Evolutionary conservation across 2,797 vertebrate species (phyloP).

Genomic region (Protonibea diacanthus): DNA sequence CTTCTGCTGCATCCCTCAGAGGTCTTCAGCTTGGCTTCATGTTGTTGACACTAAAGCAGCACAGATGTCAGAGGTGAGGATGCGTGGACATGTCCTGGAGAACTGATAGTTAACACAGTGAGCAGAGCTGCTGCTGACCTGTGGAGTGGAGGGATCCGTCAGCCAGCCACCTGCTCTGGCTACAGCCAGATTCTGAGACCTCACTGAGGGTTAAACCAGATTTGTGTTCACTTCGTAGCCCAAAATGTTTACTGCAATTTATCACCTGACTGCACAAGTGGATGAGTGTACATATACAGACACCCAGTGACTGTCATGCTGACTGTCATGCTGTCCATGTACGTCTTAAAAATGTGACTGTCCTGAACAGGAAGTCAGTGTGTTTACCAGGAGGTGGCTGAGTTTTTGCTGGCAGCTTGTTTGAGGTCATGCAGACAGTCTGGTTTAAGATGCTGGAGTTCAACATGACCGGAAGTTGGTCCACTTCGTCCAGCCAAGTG

Average conservation of each 20-base stretch:
- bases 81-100: neutral
- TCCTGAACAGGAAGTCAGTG: neutral
- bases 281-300: neutral
- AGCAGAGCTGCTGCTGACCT: conserved; percentile 53
- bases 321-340: neutral
- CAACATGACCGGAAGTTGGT: conserved; percentile 65
- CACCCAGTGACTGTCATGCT: no score
- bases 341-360: neutral
- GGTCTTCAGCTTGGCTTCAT: neutral
- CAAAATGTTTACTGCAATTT: neutral
- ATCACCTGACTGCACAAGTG: neutral
- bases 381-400: conserved; percentile 36
- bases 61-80: conserved; percentile 32
- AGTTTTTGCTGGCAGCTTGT: neutral
- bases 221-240: neutral
- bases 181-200: neutral
- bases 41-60: conserved; percentile 35
- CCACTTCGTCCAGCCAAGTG: conserved; percentile 26
- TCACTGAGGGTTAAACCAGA: conserved; percentile 33
- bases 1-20: neutral
- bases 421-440: conserved; percentile 35
- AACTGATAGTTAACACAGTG: neutral
- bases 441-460: conserved; percentile 62
- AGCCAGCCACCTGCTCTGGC: conserved; percentile 15
- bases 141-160: neutral